Percentiles rank a stretch among this genome's conserved stretches.
phyloP scores from a whole-genome alignment of 2,797 vertebrate genomes.

The Epinephelus awoara region DNA sequence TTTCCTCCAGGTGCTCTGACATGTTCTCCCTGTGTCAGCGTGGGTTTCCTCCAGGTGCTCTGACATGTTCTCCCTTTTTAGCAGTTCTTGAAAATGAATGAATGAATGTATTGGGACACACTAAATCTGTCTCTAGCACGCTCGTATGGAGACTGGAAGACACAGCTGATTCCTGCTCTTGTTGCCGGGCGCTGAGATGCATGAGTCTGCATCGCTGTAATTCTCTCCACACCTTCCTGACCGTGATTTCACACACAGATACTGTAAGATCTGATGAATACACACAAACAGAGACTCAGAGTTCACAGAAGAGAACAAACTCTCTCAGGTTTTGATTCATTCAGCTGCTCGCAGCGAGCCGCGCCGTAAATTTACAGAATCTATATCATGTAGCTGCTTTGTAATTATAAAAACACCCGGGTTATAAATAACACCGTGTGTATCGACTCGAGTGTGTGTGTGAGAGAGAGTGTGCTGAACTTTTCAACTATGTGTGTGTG shows the following conservation, averaged over 20 bases:
- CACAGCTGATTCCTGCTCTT: too few species aligned
- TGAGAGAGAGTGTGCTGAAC: conserved; percentile 42
- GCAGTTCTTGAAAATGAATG: too few species aligned
- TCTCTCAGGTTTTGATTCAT: neutral
- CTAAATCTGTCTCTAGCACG: too few species aligned
- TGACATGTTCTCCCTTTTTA: too few species aligned
- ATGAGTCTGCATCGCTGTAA: neutral
- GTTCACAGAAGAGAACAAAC: conserved; percentile 12
- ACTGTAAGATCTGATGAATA: neutral
- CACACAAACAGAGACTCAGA: conserved; percentile 8
- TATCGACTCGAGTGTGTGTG: conserved; percentile 25
- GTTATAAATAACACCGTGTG: conserved; percentile 47
- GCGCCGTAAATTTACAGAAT: conserved; percentile 25
- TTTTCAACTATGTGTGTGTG: conserved; percentile 47
- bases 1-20: too few species aligned
- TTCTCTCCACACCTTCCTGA: neutral
- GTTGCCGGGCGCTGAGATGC: too few species aligned
- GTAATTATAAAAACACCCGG: conserved; percentile 42
- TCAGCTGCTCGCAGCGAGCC: neutral
- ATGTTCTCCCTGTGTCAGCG: too few species aligned
- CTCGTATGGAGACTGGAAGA: too few species aligned
- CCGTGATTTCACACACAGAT: neutral
- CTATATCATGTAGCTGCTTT: conserved; percentile 34
- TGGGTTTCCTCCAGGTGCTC: too few species aligned
- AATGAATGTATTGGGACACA: too few species aligned